Evolutionary conservation across 2,797 vertebrate species (phyloP).

Genomic region (Bothrops alternatus): DNA sequence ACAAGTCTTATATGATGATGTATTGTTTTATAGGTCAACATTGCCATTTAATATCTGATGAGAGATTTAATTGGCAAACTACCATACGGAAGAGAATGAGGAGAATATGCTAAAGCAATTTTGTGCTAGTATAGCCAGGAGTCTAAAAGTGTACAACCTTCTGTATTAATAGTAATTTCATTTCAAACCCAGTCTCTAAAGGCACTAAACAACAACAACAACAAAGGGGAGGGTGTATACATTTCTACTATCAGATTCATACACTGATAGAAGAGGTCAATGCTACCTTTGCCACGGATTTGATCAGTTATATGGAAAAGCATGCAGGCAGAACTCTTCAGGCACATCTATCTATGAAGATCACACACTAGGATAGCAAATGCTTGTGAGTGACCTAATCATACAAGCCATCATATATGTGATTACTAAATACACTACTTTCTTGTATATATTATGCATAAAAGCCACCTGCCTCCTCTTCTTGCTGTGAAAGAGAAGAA

Average conservation of each 20-base stretch:
- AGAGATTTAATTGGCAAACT: conserved; percentile 48
- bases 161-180: conserved; percentile 7
- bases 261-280: conserved; percentile 22
- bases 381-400: not conserved
- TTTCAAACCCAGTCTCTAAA: conserved; percentile 14
- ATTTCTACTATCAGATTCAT: not conserved
- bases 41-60: conserved; percentile 19
- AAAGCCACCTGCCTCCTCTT: conserved; percentile 31
- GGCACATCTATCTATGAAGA: not conserved
- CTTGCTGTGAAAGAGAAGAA: conserved; percentile 20
- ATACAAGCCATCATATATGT: conserved; percentile 11
- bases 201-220: not conserved
- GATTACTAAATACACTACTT: conserved; percentile 26
- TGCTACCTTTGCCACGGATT: not conserved
- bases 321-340: not conserved
- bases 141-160: conserved; percentile 7
- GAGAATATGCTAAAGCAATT: conserved; percentile 36
- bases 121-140: not conserved
- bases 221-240: not conserved
- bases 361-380: not conserved
- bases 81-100: conserved; percentile 27
- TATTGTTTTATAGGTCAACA: conserved; percentile 41
- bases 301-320: not conserved
- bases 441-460: conserved; percentile 22
- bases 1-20: conserved; percentile 27